Evolutionary conservation across 2,797 vertebrate genomes (phyloP).

Genomic region (Rachycentron canadum): DNA sequence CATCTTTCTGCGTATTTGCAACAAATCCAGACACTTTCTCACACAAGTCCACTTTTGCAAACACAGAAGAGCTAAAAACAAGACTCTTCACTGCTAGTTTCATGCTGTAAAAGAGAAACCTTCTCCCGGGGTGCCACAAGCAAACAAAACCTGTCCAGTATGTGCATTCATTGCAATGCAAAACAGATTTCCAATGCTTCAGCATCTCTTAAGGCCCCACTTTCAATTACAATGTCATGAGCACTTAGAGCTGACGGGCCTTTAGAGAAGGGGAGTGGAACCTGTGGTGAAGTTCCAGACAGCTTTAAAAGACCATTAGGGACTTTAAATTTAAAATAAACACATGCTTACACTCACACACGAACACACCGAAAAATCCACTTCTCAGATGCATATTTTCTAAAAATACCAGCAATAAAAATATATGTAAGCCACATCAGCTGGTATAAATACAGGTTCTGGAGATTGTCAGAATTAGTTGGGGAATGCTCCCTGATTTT

Average conservation of each 20-base stretch:
- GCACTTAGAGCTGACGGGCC: slow-evolving; percentile 73
- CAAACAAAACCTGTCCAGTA: slow-evolving; percentile 82
- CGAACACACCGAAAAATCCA: slow-evolving; percentile 12
- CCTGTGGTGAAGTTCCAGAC: slow-evolving; percentile 73
- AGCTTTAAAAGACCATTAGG: slow-evolving; percentile 65
- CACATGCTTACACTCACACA: slow-evolving; percentile 7
- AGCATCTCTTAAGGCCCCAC: slow-evolving; percentile 79
- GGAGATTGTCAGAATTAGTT: slow-evolving; percentile 57
- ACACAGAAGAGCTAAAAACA: slow-evolving; percentile 68
- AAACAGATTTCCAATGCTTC: slow-evolving; percentile 79
- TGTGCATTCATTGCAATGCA: slow-evolving; percentile 82
- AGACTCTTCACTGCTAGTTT: slow-evolving; percentile 71
- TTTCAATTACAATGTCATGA: slow-evolving; percentile 86
- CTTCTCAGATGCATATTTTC: slow-evolving; percentile 58
- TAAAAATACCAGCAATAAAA: slow-evolving; percentile 70
- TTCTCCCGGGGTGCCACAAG: slow-evolving; percentile 69
- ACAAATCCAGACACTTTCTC: slow-evolving; percentile 43
- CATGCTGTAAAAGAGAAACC: slow-evolving; percentile 70
- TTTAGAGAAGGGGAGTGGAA: slow-evolving; percentile 71
- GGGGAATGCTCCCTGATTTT: slow-evolving; percentile 39
- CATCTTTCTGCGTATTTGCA: slow-evolving; percentile 42
- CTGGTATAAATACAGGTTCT: slow-evolving; percentile 62
- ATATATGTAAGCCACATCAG: slow-evolving; percentile 56
- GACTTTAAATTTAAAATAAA: slow-evolving; percentile 67
- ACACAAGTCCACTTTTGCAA: slow-evolving; percentile 38